Base-by-base conservation (phyloP, 2,113 vertebrate genomes). In the Pipra filicauda region DNA sequence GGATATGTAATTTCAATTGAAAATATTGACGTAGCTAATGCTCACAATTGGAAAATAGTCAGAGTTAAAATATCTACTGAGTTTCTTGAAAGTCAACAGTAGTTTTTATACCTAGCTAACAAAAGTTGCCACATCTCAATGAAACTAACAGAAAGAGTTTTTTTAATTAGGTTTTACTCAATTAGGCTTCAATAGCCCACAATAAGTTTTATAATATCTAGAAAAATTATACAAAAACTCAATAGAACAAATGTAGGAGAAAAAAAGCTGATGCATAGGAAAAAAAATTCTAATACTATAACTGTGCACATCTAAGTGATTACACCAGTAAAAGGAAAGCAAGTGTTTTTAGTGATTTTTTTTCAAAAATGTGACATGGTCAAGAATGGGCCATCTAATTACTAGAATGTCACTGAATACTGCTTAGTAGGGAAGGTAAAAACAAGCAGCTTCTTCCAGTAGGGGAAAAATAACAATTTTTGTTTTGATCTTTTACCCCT, bases 71-170 rank as follows among this genome's bases (percentile, higher is more conserved):
- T 61, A 31, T 3, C 37, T 69, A 10, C 61, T 70, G 41, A 77
- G 16, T 31, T 11, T 21, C 30, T 44, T 61, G 44, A 27, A 73
- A 66, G 6, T 8, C 0, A 0, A 24, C 33, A 48, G 23, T 31
- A 17, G 20, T 64, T 85, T 88, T 90, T 6, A 48, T 62, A 59
- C 5, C 16, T 65, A 2, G 75, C 61, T 91, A 44, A 57, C 19
- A 59, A 1, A 21, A 46, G 2, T 76, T 72, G 7, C 21, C 11
- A 27, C 9, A 44, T 69, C 39, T 76, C 43, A 80, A 35, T 41
- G 16, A 55, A 85, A 93, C 27, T 33, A 44, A 15, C 9, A 73
- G 58, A 71, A 84, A 49, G 37, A 79, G 5, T 14, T 64, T 3
- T 75, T 75, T 41, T 39, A 57, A 16, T 59, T 85, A 65, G 11